Evolutionary conservation across 2,888 invertebrate species (phyloP).

Genomic region (Parascotia fuliginaria): DNA sequence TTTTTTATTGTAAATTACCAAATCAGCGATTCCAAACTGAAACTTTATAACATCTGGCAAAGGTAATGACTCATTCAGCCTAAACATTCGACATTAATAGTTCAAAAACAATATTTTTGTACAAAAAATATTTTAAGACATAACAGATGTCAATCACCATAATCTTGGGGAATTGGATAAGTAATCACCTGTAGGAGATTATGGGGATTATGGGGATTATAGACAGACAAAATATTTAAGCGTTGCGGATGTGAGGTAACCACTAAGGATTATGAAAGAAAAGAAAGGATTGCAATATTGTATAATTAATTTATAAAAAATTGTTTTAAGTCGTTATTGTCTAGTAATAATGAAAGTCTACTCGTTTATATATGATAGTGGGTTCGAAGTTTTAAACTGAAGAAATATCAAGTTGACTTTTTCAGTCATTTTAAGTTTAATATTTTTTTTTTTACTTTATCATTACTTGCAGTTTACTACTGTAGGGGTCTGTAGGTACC

Average conservation of each 20-base stretch:
- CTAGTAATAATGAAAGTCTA: too few relatives aligned
- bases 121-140: conserved; percentile 19
- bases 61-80: not conserved
- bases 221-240: conserved; percentile 12
- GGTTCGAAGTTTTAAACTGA: too few relatives aligned
- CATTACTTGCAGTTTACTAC: too few relatives aligned
- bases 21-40: not conserved
- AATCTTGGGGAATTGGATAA: conserved; percentile 7
- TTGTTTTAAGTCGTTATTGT: too few relatives aligned
- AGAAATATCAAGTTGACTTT: too few relatives aligned
- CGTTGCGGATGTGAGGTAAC: conserved; percentile 3
- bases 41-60: not conserved
- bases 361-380: too few relatives aligned
- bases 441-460: too few relatives aligned
- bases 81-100: not conserved
- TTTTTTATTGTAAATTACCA: too few relatives aligned
- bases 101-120: not conserved
- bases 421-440: too few relatives aligned
- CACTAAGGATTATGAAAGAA: not conserved
- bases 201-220: conserved; percentile 10
- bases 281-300: not conserved
- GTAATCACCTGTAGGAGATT: conserved; percentile 7
- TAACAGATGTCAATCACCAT: conserved; percentile 12
- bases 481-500: too few relatives aligned
- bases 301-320: too few relatives aligned